Evolutionary conservation across 2,888 invertebrate genomes (phyloP), one percentile per base, ranked within the genome.

Genomic region (Lathronympha strigana): DNA sequence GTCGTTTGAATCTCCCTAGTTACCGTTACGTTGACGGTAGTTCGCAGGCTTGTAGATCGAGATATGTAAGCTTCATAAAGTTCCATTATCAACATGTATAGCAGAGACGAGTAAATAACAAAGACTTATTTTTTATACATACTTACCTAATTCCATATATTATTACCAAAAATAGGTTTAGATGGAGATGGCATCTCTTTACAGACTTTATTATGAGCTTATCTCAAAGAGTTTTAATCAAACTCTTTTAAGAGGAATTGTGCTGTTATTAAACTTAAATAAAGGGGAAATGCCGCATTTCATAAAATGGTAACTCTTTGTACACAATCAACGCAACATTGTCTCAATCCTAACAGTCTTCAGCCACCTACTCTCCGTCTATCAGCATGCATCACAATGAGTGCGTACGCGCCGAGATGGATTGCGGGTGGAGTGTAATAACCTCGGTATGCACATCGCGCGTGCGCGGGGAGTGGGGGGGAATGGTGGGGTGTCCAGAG

Each of bases 391-490:
- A 61, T 66, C 66, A 54, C 60, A 54, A 60, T 53, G 60, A 47
- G 66, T 57, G 63, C 61, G 69, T 60, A 33, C 69, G 61, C 60
- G 70, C 68, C 68, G 73, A 80, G 78, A 76, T 74, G 75, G 77
- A 83, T 80, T 76, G 76, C 77, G 71, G 72, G 74, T 76, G 74
- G 83, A 78, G 89, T 81, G 86, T 86, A 88, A 84, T 87, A 87
- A 88, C 88, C 89, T 83, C 84, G 69, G 75, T 74, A 72, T 75
- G 76, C 78, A 71, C 70, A 71, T 71, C 74, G 77, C 77, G 78
- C 76, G 76, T 75, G 78, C 74, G 75, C 61, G 69, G 69, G 66
- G 63, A 51, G 64, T 67, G 63, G 60, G 64, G 36, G 51, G 38
- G 43, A 23, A 50, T 43, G 21, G 60, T 43, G 54, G 60, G 69